These are phyloP conservation scores for Dryococelus australis DNA, from an alignment of 2,888 invertebrate species.

Conservation along the genomic window DNA sequence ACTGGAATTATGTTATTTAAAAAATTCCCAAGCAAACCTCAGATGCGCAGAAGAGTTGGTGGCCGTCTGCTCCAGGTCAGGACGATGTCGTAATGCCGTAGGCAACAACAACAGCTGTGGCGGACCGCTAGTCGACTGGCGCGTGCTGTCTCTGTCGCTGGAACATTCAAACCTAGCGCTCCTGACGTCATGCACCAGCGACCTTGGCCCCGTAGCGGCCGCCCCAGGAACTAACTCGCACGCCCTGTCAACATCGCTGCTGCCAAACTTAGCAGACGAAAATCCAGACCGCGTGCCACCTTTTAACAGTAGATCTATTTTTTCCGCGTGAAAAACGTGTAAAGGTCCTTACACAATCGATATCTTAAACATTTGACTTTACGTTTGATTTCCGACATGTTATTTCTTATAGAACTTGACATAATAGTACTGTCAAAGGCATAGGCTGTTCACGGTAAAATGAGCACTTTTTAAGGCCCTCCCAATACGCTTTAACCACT, in stretches of 20 bases:
- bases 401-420: too few relatives aligned
- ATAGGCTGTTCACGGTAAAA: too few relatives aligned
- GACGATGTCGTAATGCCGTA: background rate
- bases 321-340: too few relatives aligned
- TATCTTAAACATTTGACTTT: too few relatives aligned
- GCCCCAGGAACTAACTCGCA: background rate
- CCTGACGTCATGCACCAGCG: background rate
- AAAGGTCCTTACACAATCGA: too few relatives aligned
- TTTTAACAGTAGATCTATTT: too few relatives aligned
- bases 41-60: background rate
- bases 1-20: too few relatives aligned
- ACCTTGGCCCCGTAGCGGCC: constrained; percentile 1
- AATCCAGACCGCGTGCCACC: background rate
- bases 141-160: background rate
- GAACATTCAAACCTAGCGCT: constrained; percentile 7
- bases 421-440: too few relatives aligned
- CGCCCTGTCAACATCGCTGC: background rate
- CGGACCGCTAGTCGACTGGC: background rate
- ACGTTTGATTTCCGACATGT: too few relatives aligned
- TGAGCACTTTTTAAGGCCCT: too few relatives aligned
- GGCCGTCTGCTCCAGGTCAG: background rate
- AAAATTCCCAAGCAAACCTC: background rate
- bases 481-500: too few relatives aligned
- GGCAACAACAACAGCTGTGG: background rate
- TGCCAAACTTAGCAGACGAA: background rate